Base-by-base conservation (phyloP, 2,113 vertebrate genomes). In the Paracanthobrama guichenoti region DNA sequence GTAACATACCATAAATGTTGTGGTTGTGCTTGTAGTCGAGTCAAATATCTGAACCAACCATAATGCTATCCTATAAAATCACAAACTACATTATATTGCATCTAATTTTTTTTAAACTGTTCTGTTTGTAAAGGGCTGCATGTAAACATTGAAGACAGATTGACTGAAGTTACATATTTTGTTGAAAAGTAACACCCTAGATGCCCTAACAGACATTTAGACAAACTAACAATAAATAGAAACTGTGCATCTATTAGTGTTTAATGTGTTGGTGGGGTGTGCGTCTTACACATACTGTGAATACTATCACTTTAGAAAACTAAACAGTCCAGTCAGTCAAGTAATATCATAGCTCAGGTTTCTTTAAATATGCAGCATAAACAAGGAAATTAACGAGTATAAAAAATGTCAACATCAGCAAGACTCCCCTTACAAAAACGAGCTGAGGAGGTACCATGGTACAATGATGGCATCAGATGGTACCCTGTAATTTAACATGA, bases 251-350 rank as follows among this genome's bases (percentile, higher is more conserved):
- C 16, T 55, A 4, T 53, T 50, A 12, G 72, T 53, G 73, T 35
- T 55, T 50, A 20, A 50, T 22, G 16, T 53, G 48, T 35, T 28
- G 4, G 31, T 55, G 24, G 72, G 28, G 16, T 26, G 24, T 39
- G 48, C 57, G 75, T 28, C 6, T n/a, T 44, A 44, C 67, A 53
- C 48, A 75, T 14, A 26, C 46, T n/a, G 31, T 57, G 75, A 62
- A 44, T 44, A 44, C 53, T 62, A 75, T 53, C 44, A 75, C 46
- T 75, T 75, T 26, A 16, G 22, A 79, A 79, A 79, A 79, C 77
- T 24, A 62, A 79, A 26, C 76, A 42, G 42, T 79, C 76, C 77
- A 79, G 77, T 79, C 22, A 9, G 77, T 42, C 77, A 62, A 6
- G 57, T 24, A 46, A 16, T 14, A 62, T 60, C 35, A 24, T 62